Evolutionary conservation across 2,113 vertebrate genomes (phyloP).

Genomic region (Hystrix cristata): DNA sequence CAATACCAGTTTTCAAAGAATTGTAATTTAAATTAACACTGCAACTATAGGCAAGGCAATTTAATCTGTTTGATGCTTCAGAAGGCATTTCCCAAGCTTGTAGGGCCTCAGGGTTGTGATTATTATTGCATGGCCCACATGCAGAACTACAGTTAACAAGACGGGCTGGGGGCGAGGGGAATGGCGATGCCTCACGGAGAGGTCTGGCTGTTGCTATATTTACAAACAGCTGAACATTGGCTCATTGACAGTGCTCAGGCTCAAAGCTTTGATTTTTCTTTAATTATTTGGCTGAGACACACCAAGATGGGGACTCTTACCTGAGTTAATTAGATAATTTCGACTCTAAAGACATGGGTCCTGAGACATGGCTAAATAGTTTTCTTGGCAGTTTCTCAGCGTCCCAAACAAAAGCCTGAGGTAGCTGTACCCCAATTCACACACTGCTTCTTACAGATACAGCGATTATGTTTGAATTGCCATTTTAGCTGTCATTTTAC

Average conservation of each 20-base stretch:
- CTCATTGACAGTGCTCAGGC: constrained; percentile 33
- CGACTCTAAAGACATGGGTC: constrained; percentile 33
- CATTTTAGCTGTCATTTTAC: background rate
- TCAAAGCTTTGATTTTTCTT: constrained; percentile 75
- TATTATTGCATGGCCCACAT: constrained; percentile 40
- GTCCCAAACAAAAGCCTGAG: constrained; percentile 10
- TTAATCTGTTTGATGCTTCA: constrained; percentile 79
- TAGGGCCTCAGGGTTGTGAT: constrained; percentile 74
- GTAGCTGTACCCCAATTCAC: background rate
- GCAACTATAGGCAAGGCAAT: constrained; percentile 78
- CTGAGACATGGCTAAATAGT: constrained; percentile 46
- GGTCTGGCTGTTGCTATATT: constrained; percentile 58
- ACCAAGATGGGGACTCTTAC: constrained; percentile 36
- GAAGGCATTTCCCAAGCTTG: constrained; percentile 72
- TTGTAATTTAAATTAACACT: constrained; percentile 79
- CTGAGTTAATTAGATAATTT: constrained; percentile 72
- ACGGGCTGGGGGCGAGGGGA: background rate
- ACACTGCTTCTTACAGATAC: background rate
- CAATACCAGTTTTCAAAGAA: constrained; percentile 78
- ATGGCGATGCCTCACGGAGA: background rate
- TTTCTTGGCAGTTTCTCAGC: constrained; percentile 52
- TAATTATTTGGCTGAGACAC: constrained; percentile 66
- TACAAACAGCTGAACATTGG: constrained; percentile 58
- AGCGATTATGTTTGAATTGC: background rate
- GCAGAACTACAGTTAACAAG: constrained; percentile 29